A percentile compares a stretch with the other conserved stretches of the same genome.
Conservation (phyloP, 2,888 invertebrate species). For the Chrysopilus asiliformis region DNA sequence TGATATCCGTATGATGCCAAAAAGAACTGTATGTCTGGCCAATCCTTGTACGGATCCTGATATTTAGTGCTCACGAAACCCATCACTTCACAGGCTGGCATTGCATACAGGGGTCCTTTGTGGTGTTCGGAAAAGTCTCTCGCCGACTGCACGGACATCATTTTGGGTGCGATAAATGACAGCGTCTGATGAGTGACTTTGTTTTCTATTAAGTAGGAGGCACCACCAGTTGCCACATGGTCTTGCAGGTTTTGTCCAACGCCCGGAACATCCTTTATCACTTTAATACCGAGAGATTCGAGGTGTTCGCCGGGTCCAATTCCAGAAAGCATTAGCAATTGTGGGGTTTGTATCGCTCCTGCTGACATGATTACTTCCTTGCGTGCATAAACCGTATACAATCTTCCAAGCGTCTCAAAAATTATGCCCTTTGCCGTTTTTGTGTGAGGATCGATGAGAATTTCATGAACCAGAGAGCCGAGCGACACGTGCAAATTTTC, state of each 20-base stretch:
- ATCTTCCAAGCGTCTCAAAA: slow-evolving; percentile 37
- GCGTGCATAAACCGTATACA: slow-evolving; percentile 43
- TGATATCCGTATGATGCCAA: slow-evolving; percentile 61
- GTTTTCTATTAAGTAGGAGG: slow-evolving; percentile 56
- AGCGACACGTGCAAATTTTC: slow-evolving; percentile 61
- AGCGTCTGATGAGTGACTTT: slow-evolving; percentile 42
- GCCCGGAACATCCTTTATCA: slow-evolving; percentile 49
- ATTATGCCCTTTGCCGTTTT: slow-evolving; percentile 52
- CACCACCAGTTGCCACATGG: slow-evolving; percentile 68
- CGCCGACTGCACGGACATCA: slow-evolving; percentile 46
- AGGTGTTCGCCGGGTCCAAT: slow-evolving; percentile 56
- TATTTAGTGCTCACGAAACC: slow-evolving; percentile 64
- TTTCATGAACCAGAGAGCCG: slow-evolving; percentile 51
- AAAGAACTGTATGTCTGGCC: slow-evolving; percentile 69
- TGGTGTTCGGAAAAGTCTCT: slow-evolving; percentile 47
- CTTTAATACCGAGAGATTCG: slow-evolving; percentile 43
- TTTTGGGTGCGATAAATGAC: slow-evolving; percentile 54
- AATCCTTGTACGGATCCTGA: slow-evolving; percentile 49
- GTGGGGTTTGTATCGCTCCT: slow-evolving; percentile 72
- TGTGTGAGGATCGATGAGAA: slow-evolving; percentile 46
- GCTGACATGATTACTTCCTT: slow-evolving; percentile 76
- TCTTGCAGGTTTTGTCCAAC: slow-evolving; percentile 75
- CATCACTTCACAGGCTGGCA: slow-evolving; percentile 68
- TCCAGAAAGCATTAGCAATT: slow-evolving; percentile 76
- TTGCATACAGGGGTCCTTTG: slow-evolving; percentile 55